These are phyloP conservation scores for Philhelius pedissequus DNA, from an alignment of 2,888 invertebrate species.

Conservation along the genomic window DNA sequence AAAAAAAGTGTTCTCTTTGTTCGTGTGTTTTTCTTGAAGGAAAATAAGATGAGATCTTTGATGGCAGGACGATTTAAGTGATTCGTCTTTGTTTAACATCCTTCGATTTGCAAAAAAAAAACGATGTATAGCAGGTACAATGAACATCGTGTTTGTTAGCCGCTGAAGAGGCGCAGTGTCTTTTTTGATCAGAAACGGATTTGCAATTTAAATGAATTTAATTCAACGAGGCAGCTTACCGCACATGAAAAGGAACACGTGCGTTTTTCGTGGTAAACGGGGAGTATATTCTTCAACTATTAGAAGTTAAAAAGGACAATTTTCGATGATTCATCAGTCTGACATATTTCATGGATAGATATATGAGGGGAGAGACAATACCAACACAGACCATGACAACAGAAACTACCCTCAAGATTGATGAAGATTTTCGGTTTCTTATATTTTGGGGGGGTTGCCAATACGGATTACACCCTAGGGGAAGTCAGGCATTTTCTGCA, in stretches of 20 bases:
- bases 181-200: conserved; percentile 12
- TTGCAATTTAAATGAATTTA: conserved; percentile 56
- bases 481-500: neutral
- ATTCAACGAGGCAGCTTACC: conserved; percentile 13
- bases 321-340: conserved; percentile 5
- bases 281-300: neutral
- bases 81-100: conserved; percentile 18
- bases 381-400: neutral
- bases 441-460: conserved; percentile 18
- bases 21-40: neutral
- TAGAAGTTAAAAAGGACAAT: neutral
- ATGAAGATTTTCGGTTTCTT: neutral
- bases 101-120: neutral
- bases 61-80: conserved; percentile 42
- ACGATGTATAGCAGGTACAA: neutral
- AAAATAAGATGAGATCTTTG: conserved; percentile 18
- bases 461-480: conserved; percentile 52
- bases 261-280: no score
- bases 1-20: neutral
- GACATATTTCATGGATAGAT: neutral
- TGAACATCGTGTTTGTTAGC: neutral
- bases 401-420: neutral
- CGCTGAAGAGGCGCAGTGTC: neutral
- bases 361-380: neutral
- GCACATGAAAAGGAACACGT: neutral